A percentile compares a stretch with the other conserved stretches of the same genome.
Conservation (phyloP, 2,113 vertebrate species). For the Daphoenositta chrysoptera region DNA sequence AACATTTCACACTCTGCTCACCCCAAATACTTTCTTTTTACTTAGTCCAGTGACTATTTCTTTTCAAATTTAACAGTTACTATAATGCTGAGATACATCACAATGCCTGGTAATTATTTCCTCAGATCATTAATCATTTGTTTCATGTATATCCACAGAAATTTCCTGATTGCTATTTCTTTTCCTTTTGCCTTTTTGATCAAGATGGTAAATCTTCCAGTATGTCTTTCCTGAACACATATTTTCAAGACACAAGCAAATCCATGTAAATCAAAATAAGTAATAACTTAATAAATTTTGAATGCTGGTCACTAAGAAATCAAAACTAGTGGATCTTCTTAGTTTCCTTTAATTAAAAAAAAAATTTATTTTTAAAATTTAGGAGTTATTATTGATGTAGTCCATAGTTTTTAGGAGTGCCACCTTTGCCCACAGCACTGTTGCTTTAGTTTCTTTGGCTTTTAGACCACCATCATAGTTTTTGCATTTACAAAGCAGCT, state of each 20-base stretch:
- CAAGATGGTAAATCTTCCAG: conserved; percentile 27
- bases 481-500: background rate
- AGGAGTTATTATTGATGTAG: background rate
- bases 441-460: background rate
- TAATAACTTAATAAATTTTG: background rate
- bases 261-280: background rate
- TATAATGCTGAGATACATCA: conserved; percentile 2
- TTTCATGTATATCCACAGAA: conserved; percentile 60
- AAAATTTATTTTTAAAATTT: background rate
- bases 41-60: background rate
- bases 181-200: conserved; percentile 65
- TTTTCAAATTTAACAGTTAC: background rate
- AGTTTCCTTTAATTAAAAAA: background rate
- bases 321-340: background rate
- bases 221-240: conserved; percentile 5
- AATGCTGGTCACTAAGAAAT: conserved; percentile 25
- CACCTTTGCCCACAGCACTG: background rate
- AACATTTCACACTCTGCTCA: background rate
- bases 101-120: background rate
- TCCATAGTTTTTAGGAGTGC: background rate
- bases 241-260: background rate
- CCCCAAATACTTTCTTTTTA: background rate
- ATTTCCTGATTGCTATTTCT: conserved; percentile 64
- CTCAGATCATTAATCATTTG: conserved; percentile 36
- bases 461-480: background rate